Evolutionary conservation across 2,888 invertebrate species (phyloP).

Genomic region (Xestia ashworthii): DNA sequence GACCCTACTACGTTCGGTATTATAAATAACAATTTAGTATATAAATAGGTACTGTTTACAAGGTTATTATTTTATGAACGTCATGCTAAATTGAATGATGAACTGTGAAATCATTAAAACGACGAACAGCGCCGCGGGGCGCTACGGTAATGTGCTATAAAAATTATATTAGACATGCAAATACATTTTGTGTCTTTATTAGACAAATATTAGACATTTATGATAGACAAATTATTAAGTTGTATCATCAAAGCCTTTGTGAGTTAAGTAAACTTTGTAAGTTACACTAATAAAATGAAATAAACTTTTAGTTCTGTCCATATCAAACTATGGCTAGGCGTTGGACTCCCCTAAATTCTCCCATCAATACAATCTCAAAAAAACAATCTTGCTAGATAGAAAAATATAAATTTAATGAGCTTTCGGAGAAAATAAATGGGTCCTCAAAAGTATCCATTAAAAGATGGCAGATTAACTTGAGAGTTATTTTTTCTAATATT

Average conservation of each 20-base stretch:
- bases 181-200: constrained; percentile 55
- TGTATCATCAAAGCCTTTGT: constrained; percentile 7
- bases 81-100: constrained; percentile 49
- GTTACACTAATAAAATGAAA: background rate
- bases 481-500: constrained; percentile 5
- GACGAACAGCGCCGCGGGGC: constrained; percentile 49
- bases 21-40: constrained; percentile 41
- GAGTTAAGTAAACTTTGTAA: background rate
- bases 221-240: constrained; percentile 11
- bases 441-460: constrained; percentile 3
- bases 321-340: background rate
- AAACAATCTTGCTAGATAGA: background rate
- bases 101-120: constrained; percentile 62
- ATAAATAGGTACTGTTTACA: constrained; percentile 40
- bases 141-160: constrained; percentile 54
- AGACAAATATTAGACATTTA: constrained; percentile 40
- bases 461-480: constrained; percentile 2
- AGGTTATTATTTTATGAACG: constrained; percentile 44
- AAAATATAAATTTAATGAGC: constrained; percentile 16
- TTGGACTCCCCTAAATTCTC: constrained; percentile 4
- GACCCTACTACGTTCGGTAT: constrained; percentile 30
- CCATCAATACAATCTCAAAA: background rate
- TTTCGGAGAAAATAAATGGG: constrained; percentile 16
- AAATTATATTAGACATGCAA: constrained; percentile 60
- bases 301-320: background rate